Percentiles rank a stretch among this genome's conserved stretches.
These are phyloP conservation scores for Papilio demoleus DNA, from an alignment of 2,888 invertebrate genomes.

Conservation along the genomic window DNA sequence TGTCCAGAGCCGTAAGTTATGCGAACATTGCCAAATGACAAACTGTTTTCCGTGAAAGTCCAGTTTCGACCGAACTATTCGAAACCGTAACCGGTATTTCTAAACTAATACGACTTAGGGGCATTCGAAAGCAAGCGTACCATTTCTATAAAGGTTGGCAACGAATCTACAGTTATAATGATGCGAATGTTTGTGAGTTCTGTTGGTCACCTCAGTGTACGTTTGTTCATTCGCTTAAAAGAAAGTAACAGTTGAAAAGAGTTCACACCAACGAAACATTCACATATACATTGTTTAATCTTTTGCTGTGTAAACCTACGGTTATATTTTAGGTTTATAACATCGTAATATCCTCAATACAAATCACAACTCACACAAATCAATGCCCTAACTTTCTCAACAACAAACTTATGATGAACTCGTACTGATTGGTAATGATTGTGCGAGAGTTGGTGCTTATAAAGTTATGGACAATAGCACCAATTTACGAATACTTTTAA, in stretches of 20 bases:
- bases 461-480: background rate
- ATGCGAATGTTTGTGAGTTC: too few species aligned
- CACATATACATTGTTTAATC: background rate
- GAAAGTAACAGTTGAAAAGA: too few species aligned
- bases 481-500: background rate
- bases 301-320: background rate
- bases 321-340: background rate
- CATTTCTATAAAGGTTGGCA: too few species aligned
- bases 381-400: conserved; percentile 7
- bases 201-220: too few species aligned
- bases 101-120: too few species aligned
- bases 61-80: background rate
- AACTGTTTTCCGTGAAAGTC: conserved; percentile 50
- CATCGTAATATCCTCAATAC: background rate
- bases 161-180: too few species aligned
- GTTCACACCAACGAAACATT: background rate
- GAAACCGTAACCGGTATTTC: too few species aligned
- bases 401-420: conserved; percentile 23
- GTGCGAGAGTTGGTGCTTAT: background rate
- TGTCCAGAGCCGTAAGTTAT: conserved; percentile 64
- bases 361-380: background rate
- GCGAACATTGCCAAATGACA: conserved; percentile 60
- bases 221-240: too few species aligned
- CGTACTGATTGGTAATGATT: conserved; percentile 1
- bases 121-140: too few species aligned